phyloP scores from a whole-genome alignment of 1,140 invertebrate species.

The Lethrus apterus region DNA sequence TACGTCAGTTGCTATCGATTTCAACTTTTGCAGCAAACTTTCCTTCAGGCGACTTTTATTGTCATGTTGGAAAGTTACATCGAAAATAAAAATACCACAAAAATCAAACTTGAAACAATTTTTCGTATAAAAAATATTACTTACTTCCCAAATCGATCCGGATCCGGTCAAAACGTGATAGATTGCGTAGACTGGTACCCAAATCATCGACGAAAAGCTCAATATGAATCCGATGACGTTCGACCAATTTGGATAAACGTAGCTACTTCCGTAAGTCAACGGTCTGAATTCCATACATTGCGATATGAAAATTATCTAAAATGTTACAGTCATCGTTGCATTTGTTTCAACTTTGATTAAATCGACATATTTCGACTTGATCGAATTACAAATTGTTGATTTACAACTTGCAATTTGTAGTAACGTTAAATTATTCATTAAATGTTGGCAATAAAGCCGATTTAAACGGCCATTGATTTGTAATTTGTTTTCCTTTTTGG shows the following conservation, averaged over 20 bases:
- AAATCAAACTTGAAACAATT: neutral
- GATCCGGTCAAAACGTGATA: conserved; percentile 47
- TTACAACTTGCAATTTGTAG: too few species aligned
- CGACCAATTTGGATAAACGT: conserved; percentile 68
- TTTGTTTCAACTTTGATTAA: too few species aligned
- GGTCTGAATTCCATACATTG: conserved; percentile 60
- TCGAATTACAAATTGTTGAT: too few species aligned
- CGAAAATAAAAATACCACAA: neutral
- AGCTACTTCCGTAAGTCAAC: conserved; percentile 54
- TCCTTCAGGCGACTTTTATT: neutral
- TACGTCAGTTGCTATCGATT: neutral
- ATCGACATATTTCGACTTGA: too few species aligned
- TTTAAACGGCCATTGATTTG: too few species aligned
- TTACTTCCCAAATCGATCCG: conserved; percentile 49
- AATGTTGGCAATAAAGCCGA: too few species aligned
- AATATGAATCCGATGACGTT: conserved; percentile 63
- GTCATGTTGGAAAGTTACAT: neutral
- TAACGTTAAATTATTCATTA: too few species aligned
- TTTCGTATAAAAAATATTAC: conserved; percentile 7
- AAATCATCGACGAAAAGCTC: conserved; percentile 67
- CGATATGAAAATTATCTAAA: conserved; percentile 64
- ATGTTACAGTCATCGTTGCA: conserved; percentile 17
- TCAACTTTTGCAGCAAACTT: neutral
- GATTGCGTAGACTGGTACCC: conserved; percentile 60
- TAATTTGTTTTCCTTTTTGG: too few species aligned